Evolutionary conservation across 2,888 invertebrate genomes (phyloP), one percentile per base, ranked within the genome.

Genomic region (Chymomyza fuscimana): DNA sequence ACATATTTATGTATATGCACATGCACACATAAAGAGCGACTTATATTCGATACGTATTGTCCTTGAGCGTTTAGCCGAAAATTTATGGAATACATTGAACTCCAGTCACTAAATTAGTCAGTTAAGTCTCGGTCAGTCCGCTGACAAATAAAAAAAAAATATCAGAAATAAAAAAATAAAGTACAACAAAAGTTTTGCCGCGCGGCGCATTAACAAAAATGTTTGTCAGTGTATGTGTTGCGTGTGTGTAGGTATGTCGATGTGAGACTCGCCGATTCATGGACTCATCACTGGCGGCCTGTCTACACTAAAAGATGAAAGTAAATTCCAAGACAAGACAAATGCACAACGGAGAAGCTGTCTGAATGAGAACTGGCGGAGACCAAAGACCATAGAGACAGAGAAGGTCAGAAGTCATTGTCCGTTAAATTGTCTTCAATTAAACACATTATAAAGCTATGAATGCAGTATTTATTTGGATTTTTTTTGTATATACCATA

Each of bases 21-120:
- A 54, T 63, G 56, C 40, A 69, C 40, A 69, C 54, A 36, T 32
- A 29, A 15, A 29, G 19, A 19, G 61, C 32, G 52, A 36, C 50
- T 61, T 68, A 64, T 74, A 79, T 79, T 70, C 74, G 70, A 79
- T 75, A 78, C 67, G 66, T 75, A 77, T 82, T 88, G 88, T 88
- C 89, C 88, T 88, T 88, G 88, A 89, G 79, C 82, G 78, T 86
- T 88, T 85, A 86, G 87, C 81, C 81, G 78, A 88, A 88, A 69
- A 86, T 89, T 88, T 89, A 81, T 81, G 82, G 84, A 87, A 88
- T 88, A 81, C 88, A 85, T 83, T 88, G 88, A 89, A 89, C 88
- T 87, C 80, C 69, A 67, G 73, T 70, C 84, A 82, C 74, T 81
- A 85, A 85, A 87, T 85, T 85, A 85, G 87, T 85, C 87, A 85